Percentiles rank a stretch among this genome's conserved stretches.
Evolutionary conservation across 2,113 vertebrate species (phyloP).

Genomic region (Tupaia chinensis): DNA sequence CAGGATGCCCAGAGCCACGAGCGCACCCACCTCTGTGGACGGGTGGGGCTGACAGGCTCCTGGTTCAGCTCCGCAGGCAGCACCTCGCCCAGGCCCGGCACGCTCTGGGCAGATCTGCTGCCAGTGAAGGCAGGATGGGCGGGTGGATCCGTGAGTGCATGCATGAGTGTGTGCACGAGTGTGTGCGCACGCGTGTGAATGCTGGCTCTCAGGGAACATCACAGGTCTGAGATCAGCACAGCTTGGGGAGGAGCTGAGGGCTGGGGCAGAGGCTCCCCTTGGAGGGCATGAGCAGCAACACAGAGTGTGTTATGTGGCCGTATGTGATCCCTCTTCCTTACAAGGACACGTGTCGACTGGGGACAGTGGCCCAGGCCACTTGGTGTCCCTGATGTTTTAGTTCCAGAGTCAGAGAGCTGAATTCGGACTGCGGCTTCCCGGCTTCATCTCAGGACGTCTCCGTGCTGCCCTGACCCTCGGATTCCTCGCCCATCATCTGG

Average conservation of each 20-base stretch:
- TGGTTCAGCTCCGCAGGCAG: not conserved
- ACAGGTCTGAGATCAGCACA: not conserved
- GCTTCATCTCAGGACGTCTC: not conserved
- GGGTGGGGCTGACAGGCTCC: not conserved
- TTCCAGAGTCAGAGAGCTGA: not conserved
- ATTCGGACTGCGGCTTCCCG: not conserved
- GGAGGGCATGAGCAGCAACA: rapidly evolving
- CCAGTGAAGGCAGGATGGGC: not conserved
- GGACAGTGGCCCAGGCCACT: not conserved
- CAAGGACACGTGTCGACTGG: rapidly evolving
- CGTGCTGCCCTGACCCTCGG: rapidly evolving
- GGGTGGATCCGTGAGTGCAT: rapidly evolving
- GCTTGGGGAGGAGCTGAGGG: not conserved
- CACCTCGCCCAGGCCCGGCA: not conserved
- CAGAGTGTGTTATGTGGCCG: too few relatives aligned
- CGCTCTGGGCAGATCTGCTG: not conserved
- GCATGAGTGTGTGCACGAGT: not conserved
- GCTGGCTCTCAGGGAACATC: not conserved
- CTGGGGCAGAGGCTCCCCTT: not conserved
- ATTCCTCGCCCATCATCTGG: rapidly evolving
- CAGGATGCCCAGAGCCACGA: not conserved
- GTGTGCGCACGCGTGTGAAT: not conserved
- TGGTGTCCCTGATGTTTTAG: not conserved
- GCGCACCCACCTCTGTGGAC: too few relatives aligned
- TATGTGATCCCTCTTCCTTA: not conserved